These are phyloP conservation scores for Raja brachyura DNA, from an alignment of 2,113 vertebrate genomes.

Conservation along the genomic window DNA sequence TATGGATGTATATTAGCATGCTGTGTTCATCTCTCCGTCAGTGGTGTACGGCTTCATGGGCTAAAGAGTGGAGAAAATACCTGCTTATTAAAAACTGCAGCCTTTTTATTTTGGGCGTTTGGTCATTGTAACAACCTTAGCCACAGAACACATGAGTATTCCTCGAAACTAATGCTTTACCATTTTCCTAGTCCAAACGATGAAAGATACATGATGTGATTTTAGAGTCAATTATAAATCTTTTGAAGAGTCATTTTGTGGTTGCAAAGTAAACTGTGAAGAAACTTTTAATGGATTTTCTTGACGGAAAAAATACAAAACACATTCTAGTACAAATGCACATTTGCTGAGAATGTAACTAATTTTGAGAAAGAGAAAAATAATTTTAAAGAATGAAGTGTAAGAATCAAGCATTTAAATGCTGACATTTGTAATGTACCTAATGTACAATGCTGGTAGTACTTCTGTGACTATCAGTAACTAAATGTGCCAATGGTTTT, in stretches of 20 bases:
- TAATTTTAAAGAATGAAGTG: background rate
- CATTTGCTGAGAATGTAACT: background rate
- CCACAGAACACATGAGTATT: background rate
- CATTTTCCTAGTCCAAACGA: background rate
- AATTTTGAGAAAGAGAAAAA: background rate
- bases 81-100: background rate
- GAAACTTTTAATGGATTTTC: background rate
- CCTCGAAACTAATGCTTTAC: background rate
- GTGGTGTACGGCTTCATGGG: background rate
- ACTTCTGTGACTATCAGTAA: no score
- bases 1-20: background rate
- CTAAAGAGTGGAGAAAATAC: background rate
- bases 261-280: background rate
- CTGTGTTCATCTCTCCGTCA: background rate
- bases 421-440: background rate
- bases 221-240: background rate
- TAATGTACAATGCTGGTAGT: background rate
- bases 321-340: background rate
- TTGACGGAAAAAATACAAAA: background rate
- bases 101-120: background rate
- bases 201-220: background rate
- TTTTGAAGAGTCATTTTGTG: constrained; percentile 6
- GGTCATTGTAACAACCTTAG: background rate
- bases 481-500: no score
- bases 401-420: background rate